Conservation (phyloP, 2,888 invertebrate species). For the Heliconius charithonia region DNA sequence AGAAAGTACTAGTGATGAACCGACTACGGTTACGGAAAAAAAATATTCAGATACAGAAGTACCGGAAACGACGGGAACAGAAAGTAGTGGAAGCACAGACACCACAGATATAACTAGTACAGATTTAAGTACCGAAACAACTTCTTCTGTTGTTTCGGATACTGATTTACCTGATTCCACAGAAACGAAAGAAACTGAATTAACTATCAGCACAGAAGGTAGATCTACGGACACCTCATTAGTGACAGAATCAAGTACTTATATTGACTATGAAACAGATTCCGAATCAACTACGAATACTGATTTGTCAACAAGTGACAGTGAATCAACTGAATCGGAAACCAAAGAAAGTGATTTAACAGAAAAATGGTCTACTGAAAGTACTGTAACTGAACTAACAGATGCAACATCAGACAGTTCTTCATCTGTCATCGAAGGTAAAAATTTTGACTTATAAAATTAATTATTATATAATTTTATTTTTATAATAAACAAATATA, state of each 20-base stretch:
- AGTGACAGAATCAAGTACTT: conserved; percentile 1
- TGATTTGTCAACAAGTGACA: neutral
- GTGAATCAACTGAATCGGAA: neutral
- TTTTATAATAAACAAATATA: neutral
- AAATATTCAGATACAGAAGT: neutral
- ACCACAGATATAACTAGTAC: neutral
- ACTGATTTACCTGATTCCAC: neutral
- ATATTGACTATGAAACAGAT: neutral
- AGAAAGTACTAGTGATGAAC: neutral
- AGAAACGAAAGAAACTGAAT: conserved; percentile 3
- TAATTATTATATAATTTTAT: neutral
- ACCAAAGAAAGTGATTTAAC: conserved; percentile 17
- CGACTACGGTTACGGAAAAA: neutral
- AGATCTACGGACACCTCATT: neutral
- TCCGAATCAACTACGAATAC: neutral
- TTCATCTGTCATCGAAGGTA: conserved; percentile 13
- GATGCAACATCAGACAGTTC: conserved; percentile 18
- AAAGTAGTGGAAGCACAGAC: neutral
- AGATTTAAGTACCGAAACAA: neutral
- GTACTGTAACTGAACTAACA: conserved; percentile 17
- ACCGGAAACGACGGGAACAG: neutral
- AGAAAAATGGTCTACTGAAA: conserved; percentile 25
- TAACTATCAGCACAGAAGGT: neutral
- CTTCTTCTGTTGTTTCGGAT: neutral
- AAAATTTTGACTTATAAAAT: neutral